Percentiles rank a stretch among this genome's conserved stretches.
Conservation (phyloP, 37 sponge, comb jelly and placozoan genomes). For the Diacarnus erythraeanus region DNA sequence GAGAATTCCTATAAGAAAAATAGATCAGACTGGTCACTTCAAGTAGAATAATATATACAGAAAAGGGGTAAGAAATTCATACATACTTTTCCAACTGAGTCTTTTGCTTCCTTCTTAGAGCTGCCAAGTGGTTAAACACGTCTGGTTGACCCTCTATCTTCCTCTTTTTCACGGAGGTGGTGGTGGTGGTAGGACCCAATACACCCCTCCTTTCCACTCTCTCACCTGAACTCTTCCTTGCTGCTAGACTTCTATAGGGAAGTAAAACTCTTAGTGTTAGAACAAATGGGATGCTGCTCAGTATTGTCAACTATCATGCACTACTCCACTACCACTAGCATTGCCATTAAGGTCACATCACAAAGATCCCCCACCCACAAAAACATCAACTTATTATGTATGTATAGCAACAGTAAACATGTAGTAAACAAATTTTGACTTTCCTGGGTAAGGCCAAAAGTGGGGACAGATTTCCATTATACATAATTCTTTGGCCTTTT, state of each 20-base stretch:
- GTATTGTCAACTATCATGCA: too few relatives aligned
- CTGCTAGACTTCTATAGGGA: not conserved
- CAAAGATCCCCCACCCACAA: too few relatives aligned
- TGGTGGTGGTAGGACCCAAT: not conserved
- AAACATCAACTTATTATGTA: too few relatives aligned
- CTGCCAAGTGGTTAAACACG: constrained; percentile 42
- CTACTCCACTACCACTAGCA: too few relatives aligned
- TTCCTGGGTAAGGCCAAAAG: too few relatives aligned
- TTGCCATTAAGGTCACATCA: too few relatives aligned
- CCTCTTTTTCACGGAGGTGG: constrained; percentile 4
- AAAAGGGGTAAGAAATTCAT: not conserved
- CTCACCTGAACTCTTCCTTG: not conserved
- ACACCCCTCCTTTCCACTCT: not conserved
- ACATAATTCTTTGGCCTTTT: too few relatives aligned
- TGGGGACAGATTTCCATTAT: too few relatives aligned
- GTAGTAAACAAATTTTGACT: too few relatives aligned
- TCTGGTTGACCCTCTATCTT: constrained; percentile 1
- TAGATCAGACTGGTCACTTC: not conserved
- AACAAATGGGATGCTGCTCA: not conserved
- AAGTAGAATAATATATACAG: not conserved
- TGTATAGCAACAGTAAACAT: too few relatives aligned
- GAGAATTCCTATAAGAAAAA: not conserved
- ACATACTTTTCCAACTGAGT: constrained; percentile 25
- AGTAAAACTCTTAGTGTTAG: not conserved
- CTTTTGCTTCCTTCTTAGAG: constrained; percentile 39